Evolutionary conservation across 2,113 vertebrate species (phyloP), one percentile per base, ranked within the genome.

Genomic region (Trogon melanurus): DNA sequence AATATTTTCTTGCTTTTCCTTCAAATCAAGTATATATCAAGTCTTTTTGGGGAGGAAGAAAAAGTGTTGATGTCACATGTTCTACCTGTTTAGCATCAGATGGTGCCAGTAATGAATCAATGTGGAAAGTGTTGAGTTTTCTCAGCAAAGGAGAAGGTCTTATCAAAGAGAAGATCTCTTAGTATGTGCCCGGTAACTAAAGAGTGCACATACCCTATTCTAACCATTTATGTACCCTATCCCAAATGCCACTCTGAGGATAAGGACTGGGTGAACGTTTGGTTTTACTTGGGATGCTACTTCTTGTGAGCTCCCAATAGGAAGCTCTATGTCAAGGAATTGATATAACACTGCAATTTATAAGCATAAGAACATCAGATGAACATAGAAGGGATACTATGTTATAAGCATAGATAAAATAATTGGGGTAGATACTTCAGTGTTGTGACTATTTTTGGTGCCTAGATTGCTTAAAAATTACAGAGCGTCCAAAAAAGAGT

Each of bases 361-460:
- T 58, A n/a, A 74, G 29, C 1, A 2, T 32, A 64, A 57, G 25
- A 89, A 36, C 13, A 58, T 13, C 54, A 54, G 47, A 36, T 9
- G 45, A 74, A 30, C 0, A 1, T 19, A 30, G 27, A 65, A 72
- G 0, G 1, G 10, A 47, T 57, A 18, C 9, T 41, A 2, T 65
- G 7, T 34, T 47, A 32, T 53, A 76, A 80, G 3, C 3, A 7
- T 12, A 53, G 17, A 72, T 34, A 71, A 66, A 84, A 64, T 53
- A 72, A 57, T 13, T 60, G 53, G 22, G 5, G 8, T 48, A 44
- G 34, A 25, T 81, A 20, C 67, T 78, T 66, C 45, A 60, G 17
- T 62, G 25, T 44, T 2, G 0, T 45, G 36, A 54, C 21, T 69
- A 10, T n/a, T 89, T 76, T n/a, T 51, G 34, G 34, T 79, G 75